Evolutionary conservation across 2,113 vertebrate genomes (phyloP), one percentile per base, ranked within the genome.

Genomic region (Podilymbus podiceps): DNA sequence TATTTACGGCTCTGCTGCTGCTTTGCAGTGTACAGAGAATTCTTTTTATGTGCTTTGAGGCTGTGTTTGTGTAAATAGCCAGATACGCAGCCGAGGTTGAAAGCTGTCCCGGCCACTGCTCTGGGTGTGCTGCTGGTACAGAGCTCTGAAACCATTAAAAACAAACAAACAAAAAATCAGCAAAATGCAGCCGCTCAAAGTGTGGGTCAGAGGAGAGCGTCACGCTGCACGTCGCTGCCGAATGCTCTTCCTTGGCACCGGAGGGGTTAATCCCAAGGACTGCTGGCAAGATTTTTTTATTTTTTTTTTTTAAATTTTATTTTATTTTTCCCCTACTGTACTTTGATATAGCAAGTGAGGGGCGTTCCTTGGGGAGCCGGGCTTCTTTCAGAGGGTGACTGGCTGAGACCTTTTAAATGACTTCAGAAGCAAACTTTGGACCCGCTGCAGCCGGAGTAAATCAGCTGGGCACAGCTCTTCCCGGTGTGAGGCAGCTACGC

Each of bases 181-280:
- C 71, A 76, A 35, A 75, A 38, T 21, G 25, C 63, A 81, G 67
- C 55, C 74, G 56, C 46, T 69, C 3, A 7, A 24, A 56, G 8
- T 5, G 2, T 64, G 77, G 38, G 50, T 35, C 77, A 30, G 55
- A 64, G 66, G 28, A 52, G 35, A 18, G 28, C 3, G 20, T 33
- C 22, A 3, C 18, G 58, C 19, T 49, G 35, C 25, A 2, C 24
- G 2, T 55, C 33, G 2, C 28, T 15, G 78, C 50, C 2, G 3
- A 47, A 9, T 1, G 0, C 42, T 55, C 62, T 31, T 53, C 0
- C 0, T 7, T 52, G 56, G 2, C 15, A 1, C 42, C 55, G 78
- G 49, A 58, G 30, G n/a, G 49, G 31, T 77, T 72, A 17, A 85
- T 85, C 22, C 59, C 58, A 47, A 30, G n/a, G 31, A 2, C n/a